Percentiles rank a stretch among this genome's conserved stretches.
Conservation (phyloP, 2,888 invertebrate species). For the Tetheella fluctuosa region DNA sequence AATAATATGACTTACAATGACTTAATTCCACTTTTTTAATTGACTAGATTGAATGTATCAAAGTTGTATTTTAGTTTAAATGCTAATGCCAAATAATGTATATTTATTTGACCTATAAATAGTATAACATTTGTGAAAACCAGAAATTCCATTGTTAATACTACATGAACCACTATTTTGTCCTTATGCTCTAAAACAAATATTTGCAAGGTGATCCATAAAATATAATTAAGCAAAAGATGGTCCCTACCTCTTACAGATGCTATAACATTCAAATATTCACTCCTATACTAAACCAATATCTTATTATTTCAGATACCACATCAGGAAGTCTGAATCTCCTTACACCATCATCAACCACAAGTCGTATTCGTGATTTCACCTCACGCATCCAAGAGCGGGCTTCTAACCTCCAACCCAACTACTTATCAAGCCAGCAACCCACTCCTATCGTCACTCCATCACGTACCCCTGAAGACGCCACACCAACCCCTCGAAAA, state of each 20-base stretch:
- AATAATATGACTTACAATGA: too few species aligned
- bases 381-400: slow-evolving; percentile 85
- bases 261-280: not conserved
- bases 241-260: not conserved
- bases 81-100: too few species aligned
- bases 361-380: slow-evolving; percentile 83
- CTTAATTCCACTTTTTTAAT: too few species aligned
- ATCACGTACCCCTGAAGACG: slow-evolving; percentile 58
- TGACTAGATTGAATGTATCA: too few species aligned
- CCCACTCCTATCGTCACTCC: slow-evolving; percentile 63
- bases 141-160: too few species aligned
- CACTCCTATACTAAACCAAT: not conserved
- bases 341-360: slow-evolving; percentile 85
- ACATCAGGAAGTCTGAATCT: slow-evolving; percentile 86
- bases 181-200: too few species aligned
- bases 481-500: slow-evolving; percentile 60
- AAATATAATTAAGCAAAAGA: too few species aligned
- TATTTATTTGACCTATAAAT: too few species aligned
- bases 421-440: slow-evolving; percentile 41
- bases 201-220: too few species aligned
- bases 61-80: too few species aligned
- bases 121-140: too few species aligned
- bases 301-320: slow-evolving; percentile 70
- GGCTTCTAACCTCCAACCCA: slow-evolving; percentile 59
- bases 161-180: too few species aligned